Evolutionary conservation across 2,888 invertebrate species (phyloP).

Genomic region (Lordiphosa fenestrarum): DNA sequence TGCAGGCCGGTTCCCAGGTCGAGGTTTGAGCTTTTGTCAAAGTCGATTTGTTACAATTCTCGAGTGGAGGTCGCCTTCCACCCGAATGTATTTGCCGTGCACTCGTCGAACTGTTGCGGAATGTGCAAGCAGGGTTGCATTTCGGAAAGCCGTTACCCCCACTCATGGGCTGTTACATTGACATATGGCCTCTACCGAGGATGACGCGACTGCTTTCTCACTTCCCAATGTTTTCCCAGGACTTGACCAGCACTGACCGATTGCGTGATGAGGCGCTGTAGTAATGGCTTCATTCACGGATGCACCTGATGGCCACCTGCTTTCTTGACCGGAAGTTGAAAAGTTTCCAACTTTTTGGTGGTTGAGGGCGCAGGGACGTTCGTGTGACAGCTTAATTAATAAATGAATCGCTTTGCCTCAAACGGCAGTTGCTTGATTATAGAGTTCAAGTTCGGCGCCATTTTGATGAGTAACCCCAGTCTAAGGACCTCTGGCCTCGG

Average conservation of each 20-base stretch:
- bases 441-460: constrained; percentile 31
- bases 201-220: constrained; percentile 67
- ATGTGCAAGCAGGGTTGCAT: constrained; percentile 55
- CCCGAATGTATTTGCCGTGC: constrained; percentile 48
- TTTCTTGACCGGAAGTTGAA: constrained; percentile 74
- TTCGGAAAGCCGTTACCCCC: constrained; percentile 33
- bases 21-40: constrained; percentile 68
- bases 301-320: constrained; percentile 76
- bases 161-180: constrained; percentile 57
- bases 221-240: constrained; percentile 62
- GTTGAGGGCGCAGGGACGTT: constrained; percentile 22
- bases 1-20: constrained; percentile 51
- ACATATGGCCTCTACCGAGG: constrained; percentile 75
- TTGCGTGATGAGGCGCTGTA: constrained; percentile 52
- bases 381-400: constrained; percentile 62
- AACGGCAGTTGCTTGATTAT: constrained; percentile 36
- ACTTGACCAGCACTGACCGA: constrained; percentile 12
- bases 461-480: constrained; percentile 19
- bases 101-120: constrained; percentile 59
- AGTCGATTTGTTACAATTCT: constrained; percentile 79
- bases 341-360: constrained; percentile 69
- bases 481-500: constrained; percentile 34
- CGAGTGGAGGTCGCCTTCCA: constrained; percentile 46
- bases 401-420: constrained; percentile 33
- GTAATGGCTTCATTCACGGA: constrained; percentile 66